A percentile compares a stretch with the other conserved stretches of the same genome.
phyloP scores from a whole-genome alignment of 1,140 invertebrate genomes.

The Wiebesia pumilae region DNA sequence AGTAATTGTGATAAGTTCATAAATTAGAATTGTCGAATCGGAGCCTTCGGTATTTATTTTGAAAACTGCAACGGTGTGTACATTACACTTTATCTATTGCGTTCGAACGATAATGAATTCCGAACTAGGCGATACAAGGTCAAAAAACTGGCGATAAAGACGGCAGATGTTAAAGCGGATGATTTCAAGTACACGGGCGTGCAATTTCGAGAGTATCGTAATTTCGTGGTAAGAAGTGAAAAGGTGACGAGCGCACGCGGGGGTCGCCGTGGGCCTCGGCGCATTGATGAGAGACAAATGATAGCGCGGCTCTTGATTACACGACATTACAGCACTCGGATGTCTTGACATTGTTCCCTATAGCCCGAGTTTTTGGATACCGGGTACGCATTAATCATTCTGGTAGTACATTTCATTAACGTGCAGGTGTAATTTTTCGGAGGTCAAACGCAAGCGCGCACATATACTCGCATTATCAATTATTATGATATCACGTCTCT shows the following conservation, averaged over 20 bases:
- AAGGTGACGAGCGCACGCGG: not conserved
- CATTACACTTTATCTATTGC: no score
- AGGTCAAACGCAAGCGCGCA: not conserved
- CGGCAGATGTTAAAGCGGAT: no score
- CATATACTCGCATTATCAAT: slow-evolving; percentile 20
- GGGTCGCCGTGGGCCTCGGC: not conserved
- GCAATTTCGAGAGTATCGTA: not conserved
- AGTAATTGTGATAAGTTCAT: no score
- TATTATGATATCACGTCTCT: not conserved
- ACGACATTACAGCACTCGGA: slow-evolving; percentile 7
- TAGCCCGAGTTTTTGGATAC: not conserved
- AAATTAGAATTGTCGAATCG: no score
- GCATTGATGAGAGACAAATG: slow-evolving; percentile 22
- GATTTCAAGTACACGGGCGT: no score
- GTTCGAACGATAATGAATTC: no score
- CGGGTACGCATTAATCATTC: slow-evolving; percentile 31
- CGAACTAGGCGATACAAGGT: no score
- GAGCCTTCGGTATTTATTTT: no score
- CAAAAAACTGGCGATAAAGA: no score
- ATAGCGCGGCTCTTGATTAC: slow-evolving; percentile 20
- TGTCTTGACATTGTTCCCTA: not conserved
- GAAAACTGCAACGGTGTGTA: no score
- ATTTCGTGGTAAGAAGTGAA: not conserved
- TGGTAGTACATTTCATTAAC: slow-evolving; percentile 38
- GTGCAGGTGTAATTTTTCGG: slow-evolving; percentile 28